Evolutionary conservation across 2,888 invertebrate species (phyloP), one percentile per base, ranked within the genome.

Genomic region (Diabrotica balteata): DNA sequence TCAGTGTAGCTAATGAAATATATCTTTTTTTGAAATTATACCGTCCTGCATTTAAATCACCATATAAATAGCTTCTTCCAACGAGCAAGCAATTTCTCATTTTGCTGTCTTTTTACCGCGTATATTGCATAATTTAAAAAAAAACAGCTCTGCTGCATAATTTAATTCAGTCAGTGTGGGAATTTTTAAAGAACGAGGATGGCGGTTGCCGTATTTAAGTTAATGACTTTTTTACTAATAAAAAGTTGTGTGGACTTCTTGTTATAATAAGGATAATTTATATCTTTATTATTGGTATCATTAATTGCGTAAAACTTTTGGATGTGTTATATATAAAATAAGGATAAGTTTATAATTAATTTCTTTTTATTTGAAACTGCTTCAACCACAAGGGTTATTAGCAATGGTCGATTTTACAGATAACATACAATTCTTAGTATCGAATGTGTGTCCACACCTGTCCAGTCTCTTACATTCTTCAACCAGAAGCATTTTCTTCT

Each of bases 171-270:
- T 17, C 5, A 51, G 22, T 51, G 51, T 51, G 51, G 51, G 51
- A 51, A 51, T 22, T 51, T 51, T 17, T 17, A 51, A 51, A 51
- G 17, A 51, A 8, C 51, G 51, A 51, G 8, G 22, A 51, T 51
- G 51, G 17, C 51, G 22, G 17, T 4, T 8, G 51, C 11, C 10
- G 22, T 11, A 7, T 10, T 49, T 49, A 49, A 50, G 50, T 50
- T 50, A 50, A 50, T 50, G 22, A 17, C 22, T 8, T 5, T 17
- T 17, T 51, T 17, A 51, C 17, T 51, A 51, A 11, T 51, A 8
- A 51, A 51, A 51, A 51, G 7, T 10, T 8, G 8, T 17, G 11
- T 51, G 10, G 10, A 7, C 2, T 49, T 1, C 11, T 49, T 10
- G 11, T 49, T 49, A 2, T 9, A 49, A 8, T 49, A 11, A 10